Conservation (phyloP, 2,888 invertebrate genomes). For the Drosophila flavopinicola region DNA sequence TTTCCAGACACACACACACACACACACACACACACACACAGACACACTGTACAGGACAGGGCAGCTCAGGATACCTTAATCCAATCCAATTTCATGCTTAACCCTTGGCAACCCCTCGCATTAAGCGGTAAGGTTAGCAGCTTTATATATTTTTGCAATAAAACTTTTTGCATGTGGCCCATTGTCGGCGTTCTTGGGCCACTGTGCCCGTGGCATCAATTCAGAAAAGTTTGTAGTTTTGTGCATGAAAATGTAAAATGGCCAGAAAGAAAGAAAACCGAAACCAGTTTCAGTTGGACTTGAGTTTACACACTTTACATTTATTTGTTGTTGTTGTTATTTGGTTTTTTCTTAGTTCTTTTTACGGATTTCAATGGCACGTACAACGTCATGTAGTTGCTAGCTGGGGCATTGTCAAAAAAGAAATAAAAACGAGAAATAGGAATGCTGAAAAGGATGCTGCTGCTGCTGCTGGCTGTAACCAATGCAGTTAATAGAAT, state of each 20-base stretch:
- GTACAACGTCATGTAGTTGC: constrained; percentile 53
- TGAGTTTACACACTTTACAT: constrained; percentile 54
- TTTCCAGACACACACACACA: background rate
- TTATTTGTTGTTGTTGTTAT: constrained; percentile 40
- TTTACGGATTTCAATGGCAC: constrained; percentile 74
- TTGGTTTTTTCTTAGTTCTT: constrained; percentile 36
- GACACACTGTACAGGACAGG: no score
- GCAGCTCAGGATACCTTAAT: background rate
- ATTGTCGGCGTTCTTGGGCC: constrained; percentile 27
- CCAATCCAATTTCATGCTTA: constrained; percentile 30
- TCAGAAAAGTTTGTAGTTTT: constrained; percentile 66
- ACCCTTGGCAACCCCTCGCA: constrained; percentile 9
- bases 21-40: no score
- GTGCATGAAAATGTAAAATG: constrained; percentile 70
- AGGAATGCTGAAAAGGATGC: constrained; percentile 68
- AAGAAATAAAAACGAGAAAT: constrained; percentile 35
- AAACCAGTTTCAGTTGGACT: constrained; percentile 65
- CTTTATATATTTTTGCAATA: constrained; percentile 33
- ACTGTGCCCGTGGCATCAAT: constrained; percentile 30
- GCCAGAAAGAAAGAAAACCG: constrained; percentile 59
- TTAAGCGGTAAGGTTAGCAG: constrained; percentile 8
- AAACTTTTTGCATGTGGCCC: constrained; percentile 32
- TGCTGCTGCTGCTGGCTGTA: constrained; percentile 13
- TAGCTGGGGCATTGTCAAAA: constrained; percentile 35
- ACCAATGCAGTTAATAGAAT: constrained; percentile 54